phyloP scores from a whole-genome alignment of 2,888 invertebrate genomes.

The Xanthia togata region DNA sequence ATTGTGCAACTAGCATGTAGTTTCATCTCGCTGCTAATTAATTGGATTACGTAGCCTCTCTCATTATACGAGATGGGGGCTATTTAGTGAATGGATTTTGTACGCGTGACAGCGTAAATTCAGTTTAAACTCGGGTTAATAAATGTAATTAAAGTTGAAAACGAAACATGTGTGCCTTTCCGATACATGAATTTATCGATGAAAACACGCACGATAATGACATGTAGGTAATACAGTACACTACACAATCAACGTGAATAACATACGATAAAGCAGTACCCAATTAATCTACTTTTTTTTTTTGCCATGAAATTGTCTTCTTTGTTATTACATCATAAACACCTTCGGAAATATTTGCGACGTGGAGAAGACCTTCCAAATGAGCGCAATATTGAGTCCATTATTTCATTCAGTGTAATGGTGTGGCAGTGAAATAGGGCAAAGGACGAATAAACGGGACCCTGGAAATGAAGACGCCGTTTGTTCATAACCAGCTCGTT shows the following conservation, averaged over 20 bases:
- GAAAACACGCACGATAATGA: constrained; percentile 22
- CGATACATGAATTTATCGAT: constrained; percentile 45
- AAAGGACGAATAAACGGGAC: constrained; percentile 85
- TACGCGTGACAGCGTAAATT: constrained; percentile 80
- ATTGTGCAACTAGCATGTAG: constrained; percentile 78
- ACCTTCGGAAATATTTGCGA: constrained; percentile 81
- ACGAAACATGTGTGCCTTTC: constrained; percentile 52
- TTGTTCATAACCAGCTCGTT: constrained; percentile 90
- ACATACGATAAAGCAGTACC: neutral
- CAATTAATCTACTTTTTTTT: constrained; percentile 26
- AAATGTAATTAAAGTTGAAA: constrained; percentile 78
- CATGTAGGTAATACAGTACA: constrained; percentile 6
- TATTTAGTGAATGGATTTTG: constrained; percentile 85
- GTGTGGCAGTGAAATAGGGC: constrained; percentile 88
- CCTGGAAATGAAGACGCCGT: constrained; percentile 89
- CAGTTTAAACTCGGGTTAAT: constrained; percentile 78
- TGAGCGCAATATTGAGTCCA: constrained; percentile 82
- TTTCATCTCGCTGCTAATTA: constrained; percentile 84
- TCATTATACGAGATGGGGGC: constrained; percentile 84
- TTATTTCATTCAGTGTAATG: constrained; percentile 88
- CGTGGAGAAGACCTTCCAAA: constrained; percentile 81
- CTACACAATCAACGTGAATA: constrained; percentile 12
- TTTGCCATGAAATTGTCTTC: constrained; percentile 63
- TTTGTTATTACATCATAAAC: constrained; percentile 78
- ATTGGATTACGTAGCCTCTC: constrained; percentile 84